A percentile compares a stretch with the other conserved stretches of the same genome.
Conservation (phyloP, 30 jellyfish, hydroid and myxozoan species). For the Pelagia noctiluca region DNA sequence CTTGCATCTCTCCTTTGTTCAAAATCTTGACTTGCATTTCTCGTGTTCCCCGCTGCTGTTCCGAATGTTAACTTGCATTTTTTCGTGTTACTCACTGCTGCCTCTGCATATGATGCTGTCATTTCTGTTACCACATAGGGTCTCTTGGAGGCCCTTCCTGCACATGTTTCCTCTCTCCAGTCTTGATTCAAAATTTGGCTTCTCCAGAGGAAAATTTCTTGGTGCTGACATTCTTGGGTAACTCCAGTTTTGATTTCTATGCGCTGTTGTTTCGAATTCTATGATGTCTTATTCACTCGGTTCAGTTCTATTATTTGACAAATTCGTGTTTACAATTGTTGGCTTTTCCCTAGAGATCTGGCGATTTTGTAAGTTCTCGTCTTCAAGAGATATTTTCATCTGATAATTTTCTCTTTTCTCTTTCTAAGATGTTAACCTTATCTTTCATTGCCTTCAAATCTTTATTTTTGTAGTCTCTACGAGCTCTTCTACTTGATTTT, state of each 20-base stretch:
- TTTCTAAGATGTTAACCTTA: neutral
- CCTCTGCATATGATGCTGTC: constrained; percentile 5
- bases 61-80: no score
- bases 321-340: neutral
- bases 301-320: neutral
- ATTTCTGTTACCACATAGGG: neutral
- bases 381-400: neutral
- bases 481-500: neutral
- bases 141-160: neutral
- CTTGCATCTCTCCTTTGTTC: neutral
- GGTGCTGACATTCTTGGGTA: neutral
- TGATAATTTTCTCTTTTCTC: constrained; percentile 6
- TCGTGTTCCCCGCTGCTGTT: neutral
- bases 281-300: neutral
- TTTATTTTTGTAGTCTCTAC: neutral
- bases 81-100: neutral
- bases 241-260: neutral
- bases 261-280: constrained; percentile 1
- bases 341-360: neutral
- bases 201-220: neutral
- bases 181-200: constrained; percentile 12
- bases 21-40: neutral
- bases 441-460: neutral
- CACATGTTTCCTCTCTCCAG: neutral
- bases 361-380: constrained; percentile 4